phyloP scores from a whole-genome alignment of 1,140 invertebrate genomes.

The Listronotus bonariensis region DNA sequence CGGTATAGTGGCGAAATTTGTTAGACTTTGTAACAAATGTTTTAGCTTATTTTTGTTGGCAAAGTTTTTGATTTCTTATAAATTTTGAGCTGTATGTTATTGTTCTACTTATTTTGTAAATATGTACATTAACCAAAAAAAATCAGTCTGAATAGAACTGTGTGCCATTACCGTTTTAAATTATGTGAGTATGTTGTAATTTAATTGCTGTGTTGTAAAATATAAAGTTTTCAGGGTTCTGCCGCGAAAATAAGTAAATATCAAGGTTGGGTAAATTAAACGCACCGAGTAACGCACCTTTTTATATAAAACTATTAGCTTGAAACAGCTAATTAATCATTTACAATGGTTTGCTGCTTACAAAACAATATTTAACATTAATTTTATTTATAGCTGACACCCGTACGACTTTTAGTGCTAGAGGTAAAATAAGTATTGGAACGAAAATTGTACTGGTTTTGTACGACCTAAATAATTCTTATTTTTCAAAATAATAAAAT shows the following conservation, averaged over 20 bases:
- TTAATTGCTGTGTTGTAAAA: slow-evolving; percentile 10
- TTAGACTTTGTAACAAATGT: slow-evolving; percentile 11
- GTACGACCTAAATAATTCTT: no score
- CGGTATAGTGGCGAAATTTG: slow-evolving; percentile 22
- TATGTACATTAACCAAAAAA: no score
- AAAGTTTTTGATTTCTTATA: background rate
- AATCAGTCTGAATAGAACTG: background rate
- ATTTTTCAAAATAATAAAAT: no score
- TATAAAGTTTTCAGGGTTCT: slow-evolving; percentile 22
- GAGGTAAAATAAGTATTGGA: no score
- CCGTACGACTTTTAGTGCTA: no score
- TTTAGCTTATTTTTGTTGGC: slow-evolving; percentile 18
- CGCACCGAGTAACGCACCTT: slow-evolving; percentile 15
- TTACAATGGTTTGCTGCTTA: background rate
- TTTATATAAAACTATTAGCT: slow-evolving; percentile 14
- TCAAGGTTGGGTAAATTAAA: slow-evolving; percentile 25
- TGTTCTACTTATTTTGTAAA: slow-evolving; percentile 4
- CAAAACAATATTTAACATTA: no score
- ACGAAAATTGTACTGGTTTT: no score
- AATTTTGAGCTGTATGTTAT: background rate
- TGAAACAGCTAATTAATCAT: slow-evolving; percentile 12
- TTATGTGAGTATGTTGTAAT: slow-evolving; percentile 5
- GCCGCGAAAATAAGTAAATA: slow-evolving; percentile 27
- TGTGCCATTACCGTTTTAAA: background rate
- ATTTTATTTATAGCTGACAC: no score